Evolutionary conservation across 2,113 vertebrate species (phyloP), one percentile per base, ranked within the genome.

Genomic region (Blennius ocellaris): DNA sequence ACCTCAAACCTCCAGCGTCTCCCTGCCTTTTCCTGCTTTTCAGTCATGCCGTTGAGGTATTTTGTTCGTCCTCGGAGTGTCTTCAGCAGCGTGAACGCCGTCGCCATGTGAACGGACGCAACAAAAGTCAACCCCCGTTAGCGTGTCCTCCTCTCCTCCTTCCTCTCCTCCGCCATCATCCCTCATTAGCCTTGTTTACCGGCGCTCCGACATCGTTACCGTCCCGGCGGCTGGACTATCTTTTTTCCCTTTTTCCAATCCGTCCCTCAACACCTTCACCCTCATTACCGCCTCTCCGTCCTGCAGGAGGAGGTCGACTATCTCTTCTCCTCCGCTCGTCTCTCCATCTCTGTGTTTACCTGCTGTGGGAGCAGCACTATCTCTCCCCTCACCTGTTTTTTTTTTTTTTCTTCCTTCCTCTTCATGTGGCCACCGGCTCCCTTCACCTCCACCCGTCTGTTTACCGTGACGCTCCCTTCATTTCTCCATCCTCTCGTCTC

Each of bases 111-210:
- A 30, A 30, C 21, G 21, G 21, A 30, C 2, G 4, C 21, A 30
- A 30, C 21, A 30, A 4, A 30, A 4, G 21, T 30, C 2, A 30
- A 30, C 2, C 21, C 21, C 21, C 4, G 21, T 30, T 30, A 4
- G 4, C 21, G 21, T 3, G n/a, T 76, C 67, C 37, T 60, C 38
- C 54, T 9, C 37, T 64, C 36, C 36, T 30, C 47, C 47, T 50
- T 36, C 38, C 38, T 50, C 39, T 16, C 44, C 41, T 65, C 54
- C 66, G 66, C 79, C 41, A 56, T 68, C 61, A 69, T 59, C 41
- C 59, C 63, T 78, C 68, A 69, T 80, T 77, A 80, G 17, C 6
- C 45, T 36, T 69, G 80, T 76, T 86, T 64, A 83, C 66, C n/a
- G n/a, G n/a, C n/a, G n/a, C n/a, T n/a, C n/a, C n/a, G n/a, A n/a